Percentiles rank a stretch among this genome's conserved stretches.
Conservation (phyloP, 2,113 vertebrate species). For the Oncorhynchus nerka region DNA sequence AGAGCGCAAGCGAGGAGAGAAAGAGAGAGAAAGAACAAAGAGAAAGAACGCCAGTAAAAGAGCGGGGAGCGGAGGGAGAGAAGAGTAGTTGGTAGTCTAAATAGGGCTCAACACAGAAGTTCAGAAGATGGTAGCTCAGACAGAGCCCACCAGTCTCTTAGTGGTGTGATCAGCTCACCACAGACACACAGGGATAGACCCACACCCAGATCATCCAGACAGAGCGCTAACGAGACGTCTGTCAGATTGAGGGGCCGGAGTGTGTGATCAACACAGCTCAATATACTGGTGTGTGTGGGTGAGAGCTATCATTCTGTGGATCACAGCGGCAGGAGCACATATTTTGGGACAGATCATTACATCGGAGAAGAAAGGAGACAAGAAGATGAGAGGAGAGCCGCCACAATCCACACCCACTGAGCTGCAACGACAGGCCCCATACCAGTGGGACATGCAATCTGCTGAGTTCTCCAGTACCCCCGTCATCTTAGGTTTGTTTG, state of each 20-base stretch:
- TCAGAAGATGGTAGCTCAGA: too few species aligned
- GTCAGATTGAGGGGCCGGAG: conserved; percentile 66
- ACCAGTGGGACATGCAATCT: conserved; percentile 50
- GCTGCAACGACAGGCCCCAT: conserved; percentile 56
- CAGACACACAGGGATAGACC: conserved; percentile 44
- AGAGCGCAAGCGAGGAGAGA: too few species aligned
- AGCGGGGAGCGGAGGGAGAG: too few species aligned
- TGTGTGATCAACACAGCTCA: neutral
- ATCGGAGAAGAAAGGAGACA: conserved; percentile 18
- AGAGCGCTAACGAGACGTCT: conserved; percentile 72
- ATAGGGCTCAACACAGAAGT: too few species aligned
- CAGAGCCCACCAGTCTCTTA: too few species aligned
- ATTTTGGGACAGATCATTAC: conserved; percentile 67
- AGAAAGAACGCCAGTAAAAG: too few species aligned
- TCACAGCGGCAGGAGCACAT: conserved; percentile 42
- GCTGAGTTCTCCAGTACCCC: neutral
- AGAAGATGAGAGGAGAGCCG: neutral
- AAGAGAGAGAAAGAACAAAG: too few species aligned
- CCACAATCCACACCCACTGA: conserved; percentile 9
- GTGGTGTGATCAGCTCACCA: conserved; percentile 36
- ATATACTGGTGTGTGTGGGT: conserved; percentile 48
- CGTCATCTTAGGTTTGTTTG: conserved; percentile 21
- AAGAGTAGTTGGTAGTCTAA: too few species aligned
- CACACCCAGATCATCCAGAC: conserved; percentile 69
- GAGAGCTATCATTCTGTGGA: neutral